Percentiles rank a stretch among this genome's conserved stretches.
These are phyloP conservation scores for Cosmorhoe ocellata DNA, from an alignment of 2,888 invertebrate genomes.

Conservation along the genomic window DNA sequence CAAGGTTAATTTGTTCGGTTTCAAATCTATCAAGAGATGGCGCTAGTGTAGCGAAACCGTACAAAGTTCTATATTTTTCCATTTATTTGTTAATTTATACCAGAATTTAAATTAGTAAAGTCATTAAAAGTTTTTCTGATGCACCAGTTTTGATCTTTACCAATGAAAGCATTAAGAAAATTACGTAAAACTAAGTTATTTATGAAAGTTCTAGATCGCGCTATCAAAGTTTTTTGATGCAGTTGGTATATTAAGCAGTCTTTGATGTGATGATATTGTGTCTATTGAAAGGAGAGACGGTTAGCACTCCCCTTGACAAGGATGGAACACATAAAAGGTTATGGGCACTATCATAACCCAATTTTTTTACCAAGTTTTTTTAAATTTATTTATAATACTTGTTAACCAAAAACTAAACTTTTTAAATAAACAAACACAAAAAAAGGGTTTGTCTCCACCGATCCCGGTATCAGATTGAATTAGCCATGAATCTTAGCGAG, in stretches of 20 bases:
- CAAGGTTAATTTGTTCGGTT: too few relatives aligned
- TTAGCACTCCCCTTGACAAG: slow-evolving; percentile 99
- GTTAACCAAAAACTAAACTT: too few relatives aligned
- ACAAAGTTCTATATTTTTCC: background rate
- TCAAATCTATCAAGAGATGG: slow-evolving; percentile 37
- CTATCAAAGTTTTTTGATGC: slow-evolving; percentile 2
- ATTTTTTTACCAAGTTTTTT: too few relatives aligned
- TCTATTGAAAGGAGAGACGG: slow-evolving; percentile 99
- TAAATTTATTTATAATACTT: too few relatives aligned
- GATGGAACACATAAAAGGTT: slow-evolving; percentile 83
- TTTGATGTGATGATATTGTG: slow-evolving; percentile 72
- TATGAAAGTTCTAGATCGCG: slow-evolving; percentile 15
- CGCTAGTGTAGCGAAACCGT: slow-evolving; percentile 24
- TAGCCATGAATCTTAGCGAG: too few relatives aligned
- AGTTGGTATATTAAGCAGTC: background rate
- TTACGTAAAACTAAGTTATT: background rate
- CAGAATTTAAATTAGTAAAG: background rate
- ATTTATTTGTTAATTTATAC: background rate
- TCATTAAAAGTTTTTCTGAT: background rate
- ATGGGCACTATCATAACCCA: slow-evolving; percentile 13
- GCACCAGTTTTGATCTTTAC: background rate
- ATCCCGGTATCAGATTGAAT: too few relatives aligned
- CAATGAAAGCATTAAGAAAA: background rate
- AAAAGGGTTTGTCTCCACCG: too few relatives aligned
- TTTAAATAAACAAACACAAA: too few relatives aligned